Conservation (phyloP, 2,797 vertebrate genomes). For the Sebastes aleutianus region DNA sequence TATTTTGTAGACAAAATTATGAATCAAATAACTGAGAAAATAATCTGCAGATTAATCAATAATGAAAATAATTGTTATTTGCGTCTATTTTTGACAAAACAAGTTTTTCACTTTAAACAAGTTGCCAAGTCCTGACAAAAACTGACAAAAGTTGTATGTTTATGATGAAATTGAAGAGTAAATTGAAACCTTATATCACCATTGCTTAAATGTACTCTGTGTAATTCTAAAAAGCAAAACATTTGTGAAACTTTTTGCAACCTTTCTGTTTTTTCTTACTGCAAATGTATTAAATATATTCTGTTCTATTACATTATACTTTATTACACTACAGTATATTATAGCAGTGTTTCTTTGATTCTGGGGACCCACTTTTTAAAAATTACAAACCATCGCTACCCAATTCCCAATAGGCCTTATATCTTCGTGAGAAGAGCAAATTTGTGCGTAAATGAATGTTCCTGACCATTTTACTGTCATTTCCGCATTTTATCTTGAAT, state of each 20-base stretch:
- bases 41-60: background rate
- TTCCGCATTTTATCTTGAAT: too few relatives aligned
- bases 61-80: background rate
- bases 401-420: too few relatives aligned
- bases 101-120: background rate
- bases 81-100: background rate
- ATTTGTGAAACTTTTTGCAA: background rate
- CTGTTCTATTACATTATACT: background rate
- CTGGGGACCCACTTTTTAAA: too few relatives aligned
- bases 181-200: background rate
- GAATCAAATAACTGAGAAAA: background rate
- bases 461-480: too few relatives aligned
- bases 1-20: background rate
- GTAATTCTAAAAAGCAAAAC: background rate
- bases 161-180: background rate
- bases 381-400: too few relatives aligned
- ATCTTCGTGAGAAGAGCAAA: accelerated
- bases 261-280: background rate
- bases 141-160: background rate
- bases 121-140: background rate
- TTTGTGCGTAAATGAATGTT: too few relatives aligned
- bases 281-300: background rate
- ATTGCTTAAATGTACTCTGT: background rate
- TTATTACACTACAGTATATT: background rate
- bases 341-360: background rate